Evolutionary conservation across 2,797 vertebrate species (phyloP).

Genomic region (Pipistrellus nathusii): DNA sequence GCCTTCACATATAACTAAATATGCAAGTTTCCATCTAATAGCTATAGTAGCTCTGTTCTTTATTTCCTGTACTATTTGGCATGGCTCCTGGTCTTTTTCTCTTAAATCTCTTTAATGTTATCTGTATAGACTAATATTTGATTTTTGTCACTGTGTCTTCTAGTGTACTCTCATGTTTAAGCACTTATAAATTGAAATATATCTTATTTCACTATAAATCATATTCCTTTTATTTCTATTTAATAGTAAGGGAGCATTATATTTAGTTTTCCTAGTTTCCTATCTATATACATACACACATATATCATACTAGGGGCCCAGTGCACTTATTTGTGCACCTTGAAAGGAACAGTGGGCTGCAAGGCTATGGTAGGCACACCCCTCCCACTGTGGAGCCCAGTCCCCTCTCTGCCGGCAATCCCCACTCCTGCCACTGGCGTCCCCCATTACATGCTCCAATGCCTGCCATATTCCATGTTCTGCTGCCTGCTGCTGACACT

Average conservation of each 20-base stretch:
- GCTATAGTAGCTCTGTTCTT: background rate
- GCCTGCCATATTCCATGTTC: too few relatives aligned
- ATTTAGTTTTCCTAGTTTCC: background rate
- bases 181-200: conserved; percentile 43
- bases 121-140: background rate
- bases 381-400: accelerated
- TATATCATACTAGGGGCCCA: too few relatives aligned
- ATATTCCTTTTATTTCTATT: background rate
- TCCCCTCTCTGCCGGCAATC: too few relatives aligned
- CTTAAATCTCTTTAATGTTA: conserved; percentile 13
- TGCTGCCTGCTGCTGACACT: too few relatives aligned
- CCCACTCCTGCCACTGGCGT: accelerated
- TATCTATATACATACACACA: too few relatives aligned
- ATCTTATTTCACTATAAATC: background rate
- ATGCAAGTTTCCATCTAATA: background rate
- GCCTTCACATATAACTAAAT: background rate
- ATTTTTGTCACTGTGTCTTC: background rate
- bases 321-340: too few relatives aligned
- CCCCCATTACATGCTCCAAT: too few relatives aligned
- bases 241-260: background rate
- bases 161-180: background rate
- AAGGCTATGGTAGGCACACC: too few relatives aligned
- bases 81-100: background rate
- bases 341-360: too few relatives aligned
- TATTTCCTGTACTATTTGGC: background rate